These are phyloP conservation scores for Drosophila multiciliata DNA, from an alignment of 2,888 invertebrate genomes.

Conservation along the genomic window DNA sequence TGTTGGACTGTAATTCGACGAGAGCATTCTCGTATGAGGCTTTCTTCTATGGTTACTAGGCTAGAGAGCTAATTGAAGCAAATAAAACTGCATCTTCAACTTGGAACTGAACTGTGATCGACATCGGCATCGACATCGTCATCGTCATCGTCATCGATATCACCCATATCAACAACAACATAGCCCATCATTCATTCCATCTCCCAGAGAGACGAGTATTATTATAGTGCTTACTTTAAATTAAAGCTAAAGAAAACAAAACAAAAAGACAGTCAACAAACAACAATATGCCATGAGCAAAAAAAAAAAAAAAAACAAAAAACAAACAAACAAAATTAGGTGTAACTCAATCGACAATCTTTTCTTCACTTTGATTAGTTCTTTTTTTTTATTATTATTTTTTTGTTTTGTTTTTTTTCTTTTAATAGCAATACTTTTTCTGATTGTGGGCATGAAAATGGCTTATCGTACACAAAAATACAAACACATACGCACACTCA, in stretches of 20 bases:
- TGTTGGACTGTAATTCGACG: slow-evolving; percentile 76
- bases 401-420: not conserved
- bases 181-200: slow-evolving; percentile 22
- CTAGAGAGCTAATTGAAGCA: slow-evolving; percentile 42
- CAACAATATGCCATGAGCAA: slow-evolving; percentile 7
- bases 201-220: slow-evolving; percentile 45
- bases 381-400: slow-evolving; percentile 1
- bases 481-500: slow-evolving; percentile 8
- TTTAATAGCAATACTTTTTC: slow-evolving; percentile 1
- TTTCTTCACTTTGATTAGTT: slow-evolving; percentile 4
- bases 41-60: slow-evolving; percentile 83
- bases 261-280: slow-evolving; percentile 23
- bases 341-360: slow-evolving; percentile 7
- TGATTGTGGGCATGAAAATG: slow-evolving; percentile 4
- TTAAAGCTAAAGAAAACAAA: slow-evolving; percentile 25
- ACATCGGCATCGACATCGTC: slow-evolving; percentile 37
- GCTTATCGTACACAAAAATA: slow-evolving; percentile 38
- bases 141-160: slow-evolving; percentile 35
- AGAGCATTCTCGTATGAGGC: slow-evolving; percentile 76
- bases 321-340: slow-evolving; percentile 1
- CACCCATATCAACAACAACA: slow-evolving; percentile 19
- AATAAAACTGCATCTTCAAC: slow-evolving; percentile 62
- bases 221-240: slow-evolving; percentile 49
- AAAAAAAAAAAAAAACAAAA: slow-evolving; percentile 7
- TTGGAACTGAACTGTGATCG: slow-evolving; percentile 74